A percentile compares a stretch with the other conserved stretches of the same genome.
phyloP scores from a whole-genome alignment of 2,113 vertebrate genomes.

The Ia io region DNA sequence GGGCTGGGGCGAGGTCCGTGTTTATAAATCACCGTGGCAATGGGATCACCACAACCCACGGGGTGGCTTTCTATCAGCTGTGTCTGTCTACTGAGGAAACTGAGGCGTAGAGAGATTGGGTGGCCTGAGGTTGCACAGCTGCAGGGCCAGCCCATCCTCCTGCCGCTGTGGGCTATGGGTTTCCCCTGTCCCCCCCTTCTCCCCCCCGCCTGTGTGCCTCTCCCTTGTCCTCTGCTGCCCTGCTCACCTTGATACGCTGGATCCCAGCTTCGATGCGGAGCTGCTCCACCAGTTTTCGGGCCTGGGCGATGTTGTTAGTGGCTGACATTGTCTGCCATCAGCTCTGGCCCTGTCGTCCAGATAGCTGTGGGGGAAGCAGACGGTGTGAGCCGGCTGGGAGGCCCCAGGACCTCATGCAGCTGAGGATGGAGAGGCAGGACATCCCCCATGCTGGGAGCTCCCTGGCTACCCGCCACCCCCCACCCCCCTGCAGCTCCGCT shows the following conservation, averaged over 20 bases:
- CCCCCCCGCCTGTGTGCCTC: background rate
- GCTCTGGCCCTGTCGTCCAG: conserved; percentile 70
- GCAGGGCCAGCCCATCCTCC: fast-evolving
- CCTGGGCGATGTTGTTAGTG: conserved; percentile 96
- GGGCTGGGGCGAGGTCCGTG: background rate
- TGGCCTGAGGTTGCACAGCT: background rate
- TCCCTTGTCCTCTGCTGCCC: fast-evolving
- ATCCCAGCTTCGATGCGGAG: conserved; percentile 95
- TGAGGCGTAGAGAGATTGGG: background rate
- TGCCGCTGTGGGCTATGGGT: background rate
- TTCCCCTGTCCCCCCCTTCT: background rate
- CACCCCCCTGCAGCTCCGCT: background rate
- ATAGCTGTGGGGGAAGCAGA: conserved; percentile 29
- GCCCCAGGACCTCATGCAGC: background rate
- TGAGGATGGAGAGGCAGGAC: fast-evolving
- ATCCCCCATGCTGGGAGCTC: fast-evolving
- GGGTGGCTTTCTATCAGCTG: background rate
- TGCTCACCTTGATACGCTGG: conserved; percentile 94
- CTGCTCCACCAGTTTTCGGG: conserved; percentile 97
- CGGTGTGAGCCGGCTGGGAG: fast-evolving
- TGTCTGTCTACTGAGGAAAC: background rate
- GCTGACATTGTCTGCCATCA: conserved; percentile 93
- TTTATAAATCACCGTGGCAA: background rate
- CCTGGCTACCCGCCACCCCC: no score
- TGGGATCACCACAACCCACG: fast-evolving